phyloP scores from a whole-genome alignment of 2,888 invertebrate genomes.

The Parnassius apollo region DNA sequence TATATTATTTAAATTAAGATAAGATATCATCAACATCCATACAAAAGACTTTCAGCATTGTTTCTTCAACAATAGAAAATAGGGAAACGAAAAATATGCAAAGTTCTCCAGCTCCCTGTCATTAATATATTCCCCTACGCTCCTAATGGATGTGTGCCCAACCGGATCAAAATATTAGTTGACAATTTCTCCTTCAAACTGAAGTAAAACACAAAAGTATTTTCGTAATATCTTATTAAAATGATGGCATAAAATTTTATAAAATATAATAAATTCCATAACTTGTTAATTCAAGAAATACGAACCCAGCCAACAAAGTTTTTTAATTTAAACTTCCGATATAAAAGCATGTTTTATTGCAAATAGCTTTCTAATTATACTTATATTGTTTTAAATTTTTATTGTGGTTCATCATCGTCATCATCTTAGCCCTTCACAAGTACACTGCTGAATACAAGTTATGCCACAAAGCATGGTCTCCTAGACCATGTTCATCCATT shows the following conservation, averaged over 20 bases:
- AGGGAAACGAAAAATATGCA: neutral
- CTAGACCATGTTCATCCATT: too few relatives aligned
- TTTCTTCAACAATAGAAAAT: constrained; percentile 1
- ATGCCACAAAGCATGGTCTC: too few relatives aligned
- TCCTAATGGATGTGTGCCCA: neutral
- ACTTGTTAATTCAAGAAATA: neutral
- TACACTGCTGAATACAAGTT: too few relatives aligned
- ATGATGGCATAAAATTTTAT: neutral
- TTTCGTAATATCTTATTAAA: too few relatives aligned
- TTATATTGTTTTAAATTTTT: too few relatives aligned
- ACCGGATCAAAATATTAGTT: neutral
- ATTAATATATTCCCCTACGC: neutral
- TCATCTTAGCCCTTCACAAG: too few relatives aligned
- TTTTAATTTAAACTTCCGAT: neutral
- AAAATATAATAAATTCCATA: neutral
- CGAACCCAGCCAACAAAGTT: neutral
- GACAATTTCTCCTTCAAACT: neutral
- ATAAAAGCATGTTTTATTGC: constrained; percentile 1
- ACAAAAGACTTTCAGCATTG: neutral
- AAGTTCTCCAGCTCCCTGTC: neutral
- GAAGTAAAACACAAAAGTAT: neutral
- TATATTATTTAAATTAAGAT: neutral
- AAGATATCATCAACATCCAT: neutral
- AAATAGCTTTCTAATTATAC: too few relatives aligned
- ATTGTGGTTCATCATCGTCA: too few relatives aligned